A percentile compares a stretch with the other conserved stretches of the same genome.
Evolutionary conservation across 92 coral and sea anemone genomes (phyloP).

Genomic region (Diadumene lineata): DNA sequence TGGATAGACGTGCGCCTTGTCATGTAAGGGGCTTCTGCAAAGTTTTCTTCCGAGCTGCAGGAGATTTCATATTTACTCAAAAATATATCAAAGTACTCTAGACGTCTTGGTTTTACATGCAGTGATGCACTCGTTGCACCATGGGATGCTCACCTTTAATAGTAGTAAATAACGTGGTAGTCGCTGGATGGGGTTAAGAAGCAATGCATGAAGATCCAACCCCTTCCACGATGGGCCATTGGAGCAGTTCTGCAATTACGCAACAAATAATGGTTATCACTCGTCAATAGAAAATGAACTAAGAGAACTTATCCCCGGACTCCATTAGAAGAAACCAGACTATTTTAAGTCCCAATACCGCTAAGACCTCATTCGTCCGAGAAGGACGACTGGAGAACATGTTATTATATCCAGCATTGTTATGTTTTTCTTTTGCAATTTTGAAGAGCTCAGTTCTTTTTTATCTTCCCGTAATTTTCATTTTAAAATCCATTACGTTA

Average conservation of each 20-base stretch:
- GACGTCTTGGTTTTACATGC: neutral
- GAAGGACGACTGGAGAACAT: no score
- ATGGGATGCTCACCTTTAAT: constrained; percentile 28
- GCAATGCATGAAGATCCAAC: constrained; percentile 54
- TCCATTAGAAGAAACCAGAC: no score
- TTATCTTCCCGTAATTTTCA: no score
- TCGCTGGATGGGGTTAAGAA: constrained; percentile 60
- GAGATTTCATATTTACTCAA: neutral
- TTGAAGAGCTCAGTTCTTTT: no score
- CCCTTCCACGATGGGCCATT: constrained; percentile 52
- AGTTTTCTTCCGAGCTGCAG: neutral
- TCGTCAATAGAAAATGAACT: no score
- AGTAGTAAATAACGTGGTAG: constrained; percentile 56
- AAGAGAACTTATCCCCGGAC: no score
- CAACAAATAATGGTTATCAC: neutral
- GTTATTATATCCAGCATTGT: no score
- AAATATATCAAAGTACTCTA: neutral
- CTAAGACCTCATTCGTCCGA: no score
- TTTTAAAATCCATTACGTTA: no score
- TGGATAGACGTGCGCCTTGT: neutral
- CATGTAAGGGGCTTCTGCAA: neutral
- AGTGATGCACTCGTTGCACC: neutral
- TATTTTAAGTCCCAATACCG: no score
- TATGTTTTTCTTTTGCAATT: no score
- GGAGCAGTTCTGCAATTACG: constrained; percentile 35